Evolutionary conservation across 2,888 invertebrate species (phyloP).

Genomic region (Corbicula japonica): DNA sequence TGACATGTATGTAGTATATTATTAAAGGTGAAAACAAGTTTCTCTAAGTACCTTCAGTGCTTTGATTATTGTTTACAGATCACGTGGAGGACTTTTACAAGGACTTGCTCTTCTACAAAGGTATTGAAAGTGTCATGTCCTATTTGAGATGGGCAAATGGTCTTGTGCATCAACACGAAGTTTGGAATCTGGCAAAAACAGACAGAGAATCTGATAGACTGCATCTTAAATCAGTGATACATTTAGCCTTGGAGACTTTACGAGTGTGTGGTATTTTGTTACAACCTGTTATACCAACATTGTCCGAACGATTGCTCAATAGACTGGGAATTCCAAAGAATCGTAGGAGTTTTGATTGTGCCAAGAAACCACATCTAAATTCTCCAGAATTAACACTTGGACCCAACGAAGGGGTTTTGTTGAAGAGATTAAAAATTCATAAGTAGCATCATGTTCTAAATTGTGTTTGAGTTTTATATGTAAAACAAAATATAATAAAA

Average conservation of each 20-base stretch:
- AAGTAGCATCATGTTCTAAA: too few relatives aligned
- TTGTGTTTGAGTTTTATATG: too few relatives aligned
- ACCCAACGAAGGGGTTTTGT: constrained; percentile 53
- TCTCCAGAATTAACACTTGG: constrained; percentile 62
- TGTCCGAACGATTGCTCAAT: constrained; percentile 90
- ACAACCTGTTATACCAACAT: constrained; percentile 94
- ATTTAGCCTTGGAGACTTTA: constrained; percentile 94
- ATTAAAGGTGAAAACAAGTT: too few relatives aligned
- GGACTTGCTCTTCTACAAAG: constrained; percentile 93
- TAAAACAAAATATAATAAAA: too few relatives aligned
- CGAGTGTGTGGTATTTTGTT: constrained; percentile 93
- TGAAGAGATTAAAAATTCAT: constrained; percentile 40
- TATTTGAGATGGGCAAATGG: constrained; percentile 93
- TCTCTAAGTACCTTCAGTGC: too few relatives aligned
- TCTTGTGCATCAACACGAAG: constrained; percentile 94
- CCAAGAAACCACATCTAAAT: constrained; percentile 59
- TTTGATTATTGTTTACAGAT: too few relatives aligned
- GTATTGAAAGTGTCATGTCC: constrained; percentile 92
- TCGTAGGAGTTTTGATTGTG: constrained; percentile 68
- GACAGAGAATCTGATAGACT: constrained; percentile 87
- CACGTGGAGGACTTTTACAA: constrained; percentile 91
- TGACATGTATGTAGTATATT: too few relatives aligned
- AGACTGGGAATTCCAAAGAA: constrained; percentile 81
- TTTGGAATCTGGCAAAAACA: constrained; percentile 94
- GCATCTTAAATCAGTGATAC: constrained; percentile 90